Conservation (phyloP, 1,140 invertebrate species). For the Ooceraea biroi region DNA sequence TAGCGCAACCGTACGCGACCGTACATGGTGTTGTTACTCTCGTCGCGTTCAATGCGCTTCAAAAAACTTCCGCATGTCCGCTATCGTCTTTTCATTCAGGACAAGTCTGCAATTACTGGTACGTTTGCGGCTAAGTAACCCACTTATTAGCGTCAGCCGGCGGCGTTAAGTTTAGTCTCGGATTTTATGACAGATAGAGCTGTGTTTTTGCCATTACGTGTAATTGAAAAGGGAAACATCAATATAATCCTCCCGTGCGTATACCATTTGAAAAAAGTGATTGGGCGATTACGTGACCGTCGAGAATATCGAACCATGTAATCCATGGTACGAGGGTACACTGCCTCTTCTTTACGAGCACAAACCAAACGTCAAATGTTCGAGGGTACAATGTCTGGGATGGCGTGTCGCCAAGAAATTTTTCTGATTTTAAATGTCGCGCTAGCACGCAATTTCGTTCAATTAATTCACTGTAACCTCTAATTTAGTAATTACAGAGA, state of each 20-base stretch:
- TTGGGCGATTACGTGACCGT: background rate
- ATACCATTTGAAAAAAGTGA: background rate
- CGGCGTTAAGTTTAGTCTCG: background rate
- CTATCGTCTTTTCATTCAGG: constrained; percentile 18
- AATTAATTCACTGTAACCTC: constrained; percentile 61
- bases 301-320: background rate
- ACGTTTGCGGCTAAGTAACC: background rate
- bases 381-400: background rate
- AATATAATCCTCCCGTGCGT: background rate
- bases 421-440: constrained; percentile 48
- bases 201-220: background rate
- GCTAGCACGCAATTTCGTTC: constrained; percentile 37
- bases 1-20: constrained; percentile 1
- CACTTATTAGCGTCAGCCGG: background rate
- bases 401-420: constrained; percentile 55
- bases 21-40: background rate
- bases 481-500: constrained; percentile 61
- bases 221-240: background rate
- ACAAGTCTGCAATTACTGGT: constrained; percentile 23
- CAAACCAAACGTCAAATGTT: constrained; percentile 11
- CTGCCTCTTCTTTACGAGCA: background rate
- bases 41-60: background rate
- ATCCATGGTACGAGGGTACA: background rate
- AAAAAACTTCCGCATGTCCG: constrained; percentile 33
- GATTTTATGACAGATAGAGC: background rate